phyloP scores from a whole-genome alignment of 2,888 invertebrate genomes.

The Bembecia ichneumoniformis region DNA sequence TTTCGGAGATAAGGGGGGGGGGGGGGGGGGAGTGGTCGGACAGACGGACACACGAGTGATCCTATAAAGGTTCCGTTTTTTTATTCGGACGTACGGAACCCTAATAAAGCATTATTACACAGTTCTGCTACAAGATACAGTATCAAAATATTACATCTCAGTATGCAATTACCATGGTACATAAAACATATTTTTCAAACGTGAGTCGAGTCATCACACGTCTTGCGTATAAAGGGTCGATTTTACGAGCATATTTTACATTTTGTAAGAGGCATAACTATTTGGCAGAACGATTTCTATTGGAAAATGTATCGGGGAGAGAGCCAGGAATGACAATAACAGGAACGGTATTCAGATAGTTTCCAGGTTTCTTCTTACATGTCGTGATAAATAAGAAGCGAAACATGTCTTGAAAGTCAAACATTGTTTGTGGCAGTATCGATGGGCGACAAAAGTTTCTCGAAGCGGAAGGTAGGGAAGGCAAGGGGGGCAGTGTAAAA shows the following conservation, averaged over 20 bases:
- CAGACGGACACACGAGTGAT: too few species aligned
- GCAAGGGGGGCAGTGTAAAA: neutral
- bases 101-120: neutral
- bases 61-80: too few species aligned
- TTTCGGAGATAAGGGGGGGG: too few species aligned
- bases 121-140: neutral
- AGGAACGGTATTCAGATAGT: too few species aligned
- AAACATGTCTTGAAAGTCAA: neutral
- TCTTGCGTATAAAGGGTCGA: conserved; percentile 21
- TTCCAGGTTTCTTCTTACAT: too few species aligned
- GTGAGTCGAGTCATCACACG: conserved; percentile 29
- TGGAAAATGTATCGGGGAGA: neutral
- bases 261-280: conserved; percentile 10
- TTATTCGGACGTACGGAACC: too few species aligned
- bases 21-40: too few species aligned
- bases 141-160: conserved; percentile 1
- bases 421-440: neutral
- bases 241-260: conserved; percentile 17
- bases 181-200: conserved; percentile 37
- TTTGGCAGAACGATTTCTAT: neutral
- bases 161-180: conserved; percentile 33
- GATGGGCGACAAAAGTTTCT: neutral
- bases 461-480: neutral
- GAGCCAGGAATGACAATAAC: too few species aligned
- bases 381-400: too few species aligned